These are phyloP conservation scores for Hippopotamus amphibius DNA, from an alignment of 2,113 vertebrate genomes.

Conservation along the genomic window DNA sequence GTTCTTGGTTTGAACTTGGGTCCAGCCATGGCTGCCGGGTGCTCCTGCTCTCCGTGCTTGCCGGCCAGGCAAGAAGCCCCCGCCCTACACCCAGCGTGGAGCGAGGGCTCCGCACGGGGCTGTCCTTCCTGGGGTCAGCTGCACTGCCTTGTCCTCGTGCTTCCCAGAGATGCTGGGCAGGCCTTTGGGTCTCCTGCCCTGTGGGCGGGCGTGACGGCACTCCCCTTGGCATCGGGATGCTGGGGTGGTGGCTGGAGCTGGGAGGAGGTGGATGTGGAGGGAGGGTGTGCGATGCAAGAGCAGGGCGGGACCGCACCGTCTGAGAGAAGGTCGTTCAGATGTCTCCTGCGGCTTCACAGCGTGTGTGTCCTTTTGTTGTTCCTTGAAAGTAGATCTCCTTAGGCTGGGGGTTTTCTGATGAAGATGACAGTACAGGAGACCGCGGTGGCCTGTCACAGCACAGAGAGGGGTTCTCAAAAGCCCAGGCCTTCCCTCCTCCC, in stretches of 20 bases:
- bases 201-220: accelerated
- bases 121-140: neutral
- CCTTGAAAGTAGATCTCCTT: conserved; percentile 77
- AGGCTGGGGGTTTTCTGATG: conserved; percentile 78
- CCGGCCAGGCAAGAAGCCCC: neutral
- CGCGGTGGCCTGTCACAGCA: conserved; percentile 52
- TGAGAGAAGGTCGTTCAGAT: conserved; percentile 80
- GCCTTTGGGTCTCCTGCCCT: neutral
- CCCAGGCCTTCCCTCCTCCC: conserved; percentile 57
- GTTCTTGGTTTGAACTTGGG: neutral
- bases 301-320: neutral
- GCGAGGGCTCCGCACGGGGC: accelerated
- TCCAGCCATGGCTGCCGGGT: accelerated
- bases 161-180: neutral
- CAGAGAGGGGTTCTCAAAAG: conserved; percentile 67
- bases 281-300: neutral
- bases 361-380: conserved; percentile 53
- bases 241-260: neutral
- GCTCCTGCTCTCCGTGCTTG: neutral
- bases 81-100: accelerated
- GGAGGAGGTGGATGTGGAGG: neutral
- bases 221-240: accelerated
- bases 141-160: accelerated
- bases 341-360: conserved; percentile 54
- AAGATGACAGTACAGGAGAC: conserved; percentile 73